Evolutionary conservation across 2,888 invertebrate species (phyloP).

Genomic region (Dinocampus coccinellae): DNA sequence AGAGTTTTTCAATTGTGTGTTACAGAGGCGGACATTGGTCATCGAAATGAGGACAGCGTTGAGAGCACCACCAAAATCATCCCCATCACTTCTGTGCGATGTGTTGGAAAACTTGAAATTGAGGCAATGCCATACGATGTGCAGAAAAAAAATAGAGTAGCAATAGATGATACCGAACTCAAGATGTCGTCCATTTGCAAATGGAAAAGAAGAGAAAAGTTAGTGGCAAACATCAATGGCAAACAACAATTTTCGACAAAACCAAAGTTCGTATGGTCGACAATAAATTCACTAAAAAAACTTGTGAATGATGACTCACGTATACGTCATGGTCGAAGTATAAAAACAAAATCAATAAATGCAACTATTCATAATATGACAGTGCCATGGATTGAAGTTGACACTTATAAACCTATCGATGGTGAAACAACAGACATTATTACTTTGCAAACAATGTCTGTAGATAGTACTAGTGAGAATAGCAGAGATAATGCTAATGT

Average conservation of each 20-base stretch:
- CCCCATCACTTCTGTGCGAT: slow-evolving; percentile 2
- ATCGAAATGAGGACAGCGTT: slow-evolving; percentile 27
- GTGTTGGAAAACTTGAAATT: slow-evolving; percentile 28
- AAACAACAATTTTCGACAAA: slow-evolving; percentile 20
- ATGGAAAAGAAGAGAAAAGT: slow-evolving; percentile 18
- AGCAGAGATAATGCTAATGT: not conserved
- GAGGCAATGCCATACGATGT: slow-evolving; percentile 14
- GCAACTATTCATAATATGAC: not conserved
- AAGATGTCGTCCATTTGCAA: slow-evolving; percentile 30
- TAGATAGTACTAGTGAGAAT: not conserved
- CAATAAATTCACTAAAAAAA: slow-evolving; percentile 20
- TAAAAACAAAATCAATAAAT: slow-evolving; percentile 11
- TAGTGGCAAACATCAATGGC: not conserved
- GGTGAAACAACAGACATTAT: not conserved
- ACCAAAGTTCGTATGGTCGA: not conserved
- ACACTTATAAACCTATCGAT: not conserved
- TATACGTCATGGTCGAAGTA: slow-evolving; percentile 16
- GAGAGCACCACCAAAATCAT: not conserved
- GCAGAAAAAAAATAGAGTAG: not conserved
- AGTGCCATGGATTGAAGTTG: slow-evolving; percentile 3
- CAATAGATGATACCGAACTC: slow-evolving; percentile 10
- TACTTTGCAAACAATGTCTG: not conserved
- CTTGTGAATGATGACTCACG: slow-evolving; percentile 7
- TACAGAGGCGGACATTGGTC: slow-evolving; percentile 35
- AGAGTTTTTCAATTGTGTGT: slow-evolving; percentile 23